Base-by-base conservation (phyloP, 2,113 vertebrate species). In the Hirundichthys speculiger region DNA sequence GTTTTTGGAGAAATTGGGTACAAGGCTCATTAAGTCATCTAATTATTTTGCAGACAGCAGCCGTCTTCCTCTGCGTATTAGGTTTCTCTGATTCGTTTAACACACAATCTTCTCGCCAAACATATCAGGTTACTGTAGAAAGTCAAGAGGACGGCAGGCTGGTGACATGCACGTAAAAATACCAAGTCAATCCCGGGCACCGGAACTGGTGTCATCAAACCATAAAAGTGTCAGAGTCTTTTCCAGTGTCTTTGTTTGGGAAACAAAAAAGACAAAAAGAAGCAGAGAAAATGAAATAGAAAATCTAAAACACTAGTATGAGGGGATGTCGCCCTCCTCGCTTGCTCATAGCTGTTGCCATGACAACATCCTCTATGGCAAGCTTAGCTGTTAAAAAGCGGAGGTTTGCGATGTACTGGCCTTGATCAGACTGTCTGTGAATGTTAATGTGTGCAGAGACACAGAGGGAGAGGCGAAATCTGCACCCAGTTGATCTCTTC, bases 341-440 rank as follows among this genome's bases (percentile, higher is more conserved):
- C 18, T 5, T 49, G 22, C 64, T 66, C n/a, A 1, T 20, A 19
- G 51, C 48, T 13, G 80, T 89, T 79, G 60, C 84, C 46, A 75
- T 74, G 84, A 43, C 79, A 41, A 69, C 77, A 8, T 20, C 42
- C 57, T 73, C 53, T 57, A 25, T 30, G 47, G 64, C 64, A 60
- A 73, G 57, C 4, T 15, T 13, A 21, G 71, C 64, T 61, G 52
- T 43, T 63, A 18, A 59, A 63, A 49, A 63, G 60, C 0, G 14
- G 54, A 43, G 67, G 56, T 3, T 42, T 55, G 65, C 2, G 3
- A 58, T 30, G 51, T 30, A 19, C 25, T 3, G 41, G 69, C 77
- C 51, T 65, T 69, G 65, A 72, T 57, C 65, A 55, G 25, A 25
- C 50, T 19, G 22, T 72, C 54, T 62, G 53, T 63, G 39, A 53